Percentiles rank a stretch among this genome's conserved stretches.
These are phyloP conservation scores for Platycheirus albimanus DNA, from an alignment of 2,888 invertebrate species.

Conservation along the genomic window DNA sequence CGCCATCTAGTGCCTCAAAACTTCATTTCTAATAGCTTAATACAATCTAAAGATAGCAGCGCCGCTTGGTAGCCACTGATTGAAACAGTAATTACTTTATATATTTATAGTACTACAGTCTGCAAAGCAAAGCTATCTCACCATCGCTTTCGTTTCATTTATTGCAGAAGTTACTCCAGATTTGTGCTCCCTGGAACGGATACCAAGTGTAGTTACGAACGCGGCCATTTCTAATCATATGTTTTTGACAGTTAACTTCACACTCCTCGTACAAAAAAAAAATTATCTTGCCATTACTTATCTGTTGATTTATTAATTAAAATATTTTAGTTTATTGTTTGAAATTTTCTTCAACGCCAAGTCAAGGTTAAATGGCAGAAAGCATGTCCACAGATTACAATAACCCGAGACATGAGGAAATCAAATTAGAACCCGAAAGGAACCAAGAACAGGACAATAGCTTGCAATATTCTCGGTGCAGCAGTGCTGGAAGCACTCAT, in stretches of 20 bases:
- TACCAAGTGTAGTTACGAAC: neutral
- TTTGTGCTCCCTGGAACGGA: constrained; percentile 33
- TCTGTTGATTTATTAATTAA: constrained; percentile 25
- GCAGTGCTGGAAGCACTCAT: constrained; percentile 90
- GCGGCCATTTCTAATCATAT: constrained; percentile 49
- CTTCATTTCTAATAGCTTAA: too few relatives aligned
- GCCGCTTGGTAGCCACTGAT: too few relatives aligned
- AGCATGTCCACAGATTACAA: constrained; percentile 62
- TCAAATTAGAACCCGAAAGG: constrained; percentile 84
- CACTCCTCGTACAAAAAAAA: neutral
- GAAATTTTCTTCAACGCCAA: neutral
- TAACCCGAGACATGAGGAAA: constrained; percentile 54
- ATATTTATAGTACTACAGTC: too few relatives aligned
- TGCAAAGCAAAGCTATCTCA: too few relatives aligned
- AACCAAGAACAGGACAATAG: constrained; percentile 84
- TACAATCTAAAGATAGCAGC: too few relatives aligned
- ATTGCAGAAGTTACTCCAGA: too few relatives aligned
- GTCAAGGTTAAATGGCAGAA: constrained; percentile 50
- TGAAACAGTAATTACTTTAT: too few relatives aligned
- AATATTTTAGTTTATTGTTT: neutral
- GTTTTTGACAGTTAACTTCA: constrained; percentile 53
- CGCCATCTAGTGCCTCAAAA: too few relatives aligned
- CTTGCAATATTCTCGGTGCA: constrained; percentile 87
- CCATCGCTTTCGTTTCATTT: too few relatives aligned
- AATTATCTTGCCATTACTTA: constrained; percentile 29